These are phyloP conservation scores for Orbicella faveolata DNA, from an alignment of 64 coral and sea anemone species.

Conservation along the genomic window DNA sequence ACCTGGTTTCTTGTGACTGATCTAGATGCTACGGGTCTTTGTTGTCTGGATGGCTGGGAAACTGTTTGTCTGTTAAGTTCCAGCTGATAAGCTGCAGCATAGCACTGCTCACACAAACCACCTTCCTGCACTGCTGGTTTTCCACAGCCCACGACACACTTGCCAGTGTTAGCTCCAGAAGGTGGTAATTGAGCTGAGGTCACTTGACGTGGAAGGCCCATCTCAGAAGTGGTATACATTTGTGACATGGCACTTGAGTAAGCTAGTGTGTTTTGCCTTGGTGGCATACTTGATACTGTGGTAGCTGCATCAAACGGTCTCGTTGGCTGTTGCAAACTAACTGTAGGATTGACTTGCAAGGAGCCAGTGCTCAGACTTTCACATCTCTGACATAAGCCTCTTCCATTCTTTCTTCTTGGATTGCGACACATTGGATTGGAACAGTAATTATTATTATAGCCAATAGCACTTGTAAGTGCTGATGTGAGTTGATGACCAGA, in stretches of 20 bases:
- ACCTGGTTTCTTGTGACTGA: not conserved
- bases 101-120: constrained; percentile 9
- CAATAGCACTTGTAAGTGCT: not conserved
- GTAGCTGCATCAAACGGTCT: not conserved
- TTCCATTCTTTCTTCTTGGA: not conserved
- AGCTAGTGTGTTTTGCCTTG: not conserved
- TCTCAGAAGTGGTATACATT: not conserved
- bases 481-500: not conserved
- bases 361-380: not conserved
- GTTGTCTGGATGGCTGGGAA: constrained; percentile 11
- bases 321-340: not conserved
- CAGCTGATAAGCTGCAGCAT: not conserved
- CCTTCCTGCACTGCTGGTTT: not conserved
- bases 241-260: not conserved
- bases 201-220: not conserved
- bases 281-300: not conserved
- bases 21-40: not conserved
- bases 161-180: not conserved
- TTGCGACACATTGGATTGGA: not conserved
- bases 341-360: not conserved
- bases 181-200: not conserved
- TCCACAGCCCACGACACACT: not conserved
- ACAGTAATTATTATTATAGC: not conserved
- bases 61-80: constrained; percentile 21
- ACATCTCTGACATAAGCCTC: not conserved